A percentile compares a stretch with the other conserved stretches of the same genome.
phyloP scores from a whole-genome alignment of 2,888 invertebrate genomes.

The Charanyca ferruginea region DNA sequence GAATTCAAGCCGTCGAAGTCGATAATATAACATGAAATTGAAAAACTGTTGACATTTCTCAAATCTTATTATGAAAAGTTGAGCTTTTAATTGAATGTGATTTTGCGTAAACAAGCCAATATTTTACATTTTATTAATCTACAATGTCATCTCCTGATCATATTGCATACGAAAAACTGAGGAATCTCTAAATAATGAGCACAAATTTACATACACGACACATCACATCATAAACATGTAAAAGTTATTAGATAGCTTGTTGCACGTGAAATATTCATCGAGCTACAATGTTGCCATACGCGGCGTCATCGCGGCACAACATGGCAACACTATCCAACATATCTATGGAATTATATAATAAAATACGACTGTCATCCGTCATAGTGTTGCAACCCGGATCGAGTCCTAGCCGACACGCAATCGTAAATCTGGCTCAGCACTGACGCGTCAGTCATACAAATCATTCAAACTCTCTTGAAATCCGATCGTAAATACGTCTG shows the following conservation, averaged over 20 bases:
- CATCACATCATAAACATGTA: conserved; percentile 52
- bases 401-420: conserved; percentile 80
- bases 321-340: conserved; percentile 72
- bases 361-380: conserved; percentile 79
- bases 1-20: no score
- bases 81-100: conserved; percentile 20
- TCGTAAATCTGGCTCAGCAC: conserved; percentile 83
- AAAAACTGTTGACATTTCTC: background rate
- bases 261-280: conserved; percentile 55
- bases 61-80: background rate
- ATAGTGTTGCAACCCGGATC: conserved; percentile 72
- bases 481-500: conserved; percentile 85
- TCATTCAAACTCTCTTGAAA: conserved; percentile 86
- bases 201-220: conserved; percentile 50
- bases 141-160: conserved; percentile 41
- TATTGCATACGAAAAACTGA: conserved; percentile 40
- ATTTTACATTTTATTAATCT: conserved; percentile 35
- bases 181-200: conserved; percentile 42
- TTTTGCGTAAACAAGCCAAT: conserved; percentile 24
- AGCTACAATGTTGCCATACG: conserved; percentile 55
- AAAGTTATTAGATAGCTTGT: conserved; percentile 48
- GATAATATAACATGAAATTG: no score
- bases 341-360: conserved; percentile 77
- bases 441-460: conserved; percentile 85
- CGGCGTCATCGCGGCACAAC: conserved; percentile 44